Evolutionary conservation across 2,797 vertebrate genomes (phyloP).

Genomic region (Catharus ustulatus): DNA sequence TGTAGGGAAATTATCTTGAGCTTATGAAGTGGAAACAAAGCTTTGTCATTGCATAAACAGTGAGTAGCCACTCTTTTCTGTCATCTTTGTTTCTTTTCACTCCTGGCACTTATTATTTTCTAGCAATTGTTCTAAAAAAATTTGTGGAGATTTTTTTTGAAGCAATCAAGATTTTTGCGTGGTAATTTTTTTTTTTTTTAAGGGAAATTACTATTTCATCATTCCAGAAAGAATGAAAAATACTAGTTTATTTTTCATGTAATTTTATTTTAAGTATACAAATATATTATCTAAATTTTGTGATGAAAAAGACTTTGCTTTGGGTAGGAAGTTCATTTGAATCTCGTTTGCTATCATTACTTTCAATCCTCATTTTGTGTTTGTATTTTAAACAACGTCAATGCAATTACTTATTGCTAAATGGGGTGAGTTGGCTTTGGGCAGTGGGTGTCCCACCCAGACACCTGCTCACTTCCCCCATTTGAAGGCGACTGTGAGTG

Average conservation of each 20-base stretch:
- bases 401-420: background rate
- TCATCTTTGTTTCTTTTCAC: background rate
- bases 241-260: background rate
- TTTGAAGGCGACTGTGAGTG: background rate
- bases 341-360: background rate
- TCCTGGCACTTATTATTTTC: conserved; percentile 10
- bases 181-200: background rate
- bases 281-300: background rate
- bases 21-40: conserved; percentile 6
- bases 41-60: background rate
- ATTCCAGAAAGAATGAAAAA: background rate
- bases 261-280: background rate
- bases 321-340: background rate
- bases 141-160: background rate
- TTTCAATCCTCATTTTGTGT: background rate
- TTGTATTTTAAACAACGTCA: background rate
- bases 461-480: fast-evolving
- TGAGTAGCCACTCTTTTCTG: background rate
- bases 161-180: background rate
- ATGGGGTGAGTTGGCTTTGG: background rate
- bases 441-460: background rate
- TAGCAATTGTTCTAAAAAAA: background rate
- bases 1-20: conserved; percentile 16
- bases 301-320: background rate
- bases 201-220: background rate